Evolutionary conservation across 1,140 invertebrate species (phyloP).

Genomic region (Aphelenchoides besseyi): DNA sequence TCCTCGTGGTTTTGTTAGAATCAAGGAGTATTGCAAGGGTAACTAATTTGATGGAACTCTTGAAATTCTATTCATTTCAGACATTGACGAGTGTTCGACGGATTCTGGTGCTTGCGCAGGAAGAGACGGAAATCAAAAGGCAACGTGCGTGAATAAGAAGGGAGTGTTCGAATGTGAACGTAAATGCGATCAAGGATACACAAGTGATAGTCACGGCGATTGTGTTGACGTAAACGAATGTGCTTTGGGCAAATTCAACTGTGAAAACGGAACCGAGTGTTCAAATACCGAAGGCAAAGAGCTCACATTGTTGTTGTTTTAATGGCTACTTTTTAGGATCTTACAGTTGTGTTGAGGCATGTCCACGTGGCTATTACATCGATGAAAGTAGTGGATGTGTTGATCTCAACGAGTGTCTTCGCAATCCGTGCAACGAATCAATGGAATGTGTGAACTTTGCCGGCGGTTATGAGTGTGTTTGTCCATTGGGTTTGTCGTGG

Average conservation of each 20-base stretch:
- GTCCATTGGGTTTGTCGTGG: conserved; percentile 35
- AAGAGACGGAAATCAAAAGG: conserved; percentile 20
- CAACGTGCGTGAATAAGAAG: conserved; percentile 36
- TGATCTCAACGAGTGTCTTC: conserved; percentile 37
- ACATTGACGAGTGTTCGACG: conserved; percentile 44
- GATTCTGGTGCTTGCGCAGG: conserved; percentile 30
- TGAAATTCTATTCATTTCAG: conserved; percentile 19
- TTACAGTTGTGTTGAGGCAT: conserved; percentile 35
- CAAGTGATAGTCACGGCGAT: conserved; percentile 27
- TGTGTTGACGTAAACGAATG: conserved; percentile 50
- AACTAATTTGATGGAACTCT: conserved; percentile 8
- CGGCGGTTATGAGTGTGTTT: conserved; percentile 39
- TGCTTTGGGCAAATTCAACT: conserved; percentile 28
- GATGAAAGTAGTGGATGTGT: conserved; percentile 27
- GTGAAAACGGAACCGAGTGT: conserved; percentile 37
- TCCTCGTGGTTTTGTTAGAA: conserved; percentile 40
- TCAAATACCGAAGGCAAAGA: conserved; percentile 43
- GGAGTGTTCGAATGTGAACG: conserved; percentile 39
- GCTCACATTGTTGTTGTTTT: conserved; percentile 3
- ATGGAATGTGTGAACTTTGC: conserved; percentile 45
- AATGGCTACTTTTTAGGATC: conserved; percentile 20
- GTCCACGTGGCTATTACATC: conserved; percentile 33
- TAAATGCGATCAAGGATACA: conserved; percentile 32
- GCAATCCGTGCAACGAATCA: conserved; percentile 25
- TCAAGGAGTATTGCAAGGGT: conserved; percentile 36